phyloP scores from a whole-genome alignment of 2,113 vertebrate genomes.

The Pipa parva region DNA sequence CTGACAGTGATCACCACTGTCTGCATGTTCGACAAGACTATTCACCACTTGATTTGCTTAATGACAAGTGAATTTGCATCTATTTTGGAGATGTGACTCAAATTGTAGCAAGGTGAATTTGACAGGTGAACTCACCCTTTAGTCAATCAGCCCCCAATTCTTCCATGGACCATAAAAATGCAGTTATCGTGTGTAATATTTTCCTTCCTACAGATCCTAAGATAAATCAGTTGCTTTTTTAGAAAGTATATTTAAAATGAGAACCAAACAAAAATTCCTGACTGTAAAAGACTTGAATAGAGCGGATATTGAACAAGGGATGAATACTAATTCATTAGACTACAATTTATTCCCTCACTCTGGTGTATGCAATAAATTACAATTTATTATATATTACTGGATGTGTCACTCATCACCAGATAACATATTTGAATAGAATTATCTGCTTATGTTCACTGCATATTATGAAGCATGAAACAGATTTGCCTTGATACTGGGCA shows the following conservation, averaged over 20 bases:
- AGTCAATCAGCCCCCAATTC: no score
- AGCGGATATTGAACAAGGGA: not conserved
- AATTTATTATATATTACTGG: not conserved
- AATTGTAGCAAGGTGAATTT: no score
- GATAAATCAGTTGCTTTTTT: not conserved
- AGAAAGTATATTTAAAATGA: not conserved
- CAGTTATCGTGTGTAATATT: no score
- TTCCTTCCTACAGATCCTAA: not conserved
- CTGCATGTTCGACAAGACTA: no score
- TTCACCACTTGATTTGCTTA: no score
- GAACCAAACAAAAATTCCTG: not conserved
- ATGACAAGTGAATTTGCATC: no score
- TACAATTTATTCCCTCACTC: not conserved
- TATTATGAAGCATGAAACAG: not conserved
- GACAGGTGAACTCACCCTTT: no score
- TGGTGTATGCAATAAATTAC: not conserved
- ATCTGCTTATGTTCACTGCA: not conserved
- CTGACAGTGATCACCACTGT: no score
- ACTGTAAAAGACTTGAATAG: not conserved
- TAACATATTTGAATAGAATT: not conserved
- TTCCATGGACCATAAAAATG: no score
- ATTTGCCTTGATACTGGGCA: not conserved
- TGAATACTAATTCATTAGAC: not conserved
- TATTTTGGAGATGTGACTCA: no score
- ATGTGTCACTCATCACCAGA: not conserved